Evolutionary conservation across 2,888 invertebrate genomes (phyloP).

Genomic region (Girardia tigrina): DNA sequence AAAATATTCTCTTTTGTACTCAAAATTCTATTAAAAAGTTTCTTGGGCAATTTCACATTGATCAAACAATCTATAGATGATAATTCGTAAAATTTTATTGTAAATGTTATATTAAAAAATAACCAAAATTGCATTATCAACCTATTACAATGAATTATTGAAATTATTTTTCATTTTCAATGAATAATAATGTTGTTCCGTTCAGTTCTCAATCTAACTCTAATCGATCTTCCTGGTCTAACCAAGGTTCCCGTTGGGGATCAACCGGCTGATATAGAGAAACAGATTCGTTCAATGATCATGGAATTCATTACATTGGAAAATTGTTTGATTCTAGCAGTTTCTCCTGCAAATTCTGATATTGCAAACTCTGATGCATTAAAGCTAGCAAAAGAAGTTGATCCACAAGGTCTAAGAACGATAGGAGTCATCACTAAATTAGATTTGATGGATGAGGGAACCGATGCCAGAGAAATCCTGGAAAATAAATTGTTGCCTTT

Average conservation of each 20-base stretch:
- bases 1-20: no score
- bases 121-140: no score
- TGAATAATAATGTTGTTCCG: no score
- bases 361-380: conserved; percentile 39
- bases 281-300: conserved; percentile 39
- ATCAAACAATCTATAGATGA: no score
- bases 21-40: no score
- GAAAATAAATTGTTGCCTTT: conserved; percentile 89
- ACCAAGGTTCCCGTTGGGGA: conserved; percentile 39
- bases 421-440: conserved; percentile 98
- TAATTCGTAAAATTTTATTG: no score
- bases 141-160: no score
- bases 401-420: conserved; percentile 64
- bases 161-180: no score
- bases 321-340: conserved; percentile 48
- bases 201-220: conserved; percentile 39
- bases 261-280: conserved; percentile 39
- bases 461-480: conserved; percentile 89
- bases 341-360: conserved; percentile 49
- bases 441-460: conserved; percentile 98
- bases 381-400: conserved; percentile 35
- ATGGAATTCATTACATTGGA: conserved; percentile 41
- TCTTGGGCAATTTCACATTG: no score
- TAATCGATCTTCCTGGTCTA: conserved; percentile 39
- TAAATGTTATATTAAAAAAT: no score